Conservation (phyloP, 2,113 vertebrate genomes). For the Hemicordylus capensis region DNA sequence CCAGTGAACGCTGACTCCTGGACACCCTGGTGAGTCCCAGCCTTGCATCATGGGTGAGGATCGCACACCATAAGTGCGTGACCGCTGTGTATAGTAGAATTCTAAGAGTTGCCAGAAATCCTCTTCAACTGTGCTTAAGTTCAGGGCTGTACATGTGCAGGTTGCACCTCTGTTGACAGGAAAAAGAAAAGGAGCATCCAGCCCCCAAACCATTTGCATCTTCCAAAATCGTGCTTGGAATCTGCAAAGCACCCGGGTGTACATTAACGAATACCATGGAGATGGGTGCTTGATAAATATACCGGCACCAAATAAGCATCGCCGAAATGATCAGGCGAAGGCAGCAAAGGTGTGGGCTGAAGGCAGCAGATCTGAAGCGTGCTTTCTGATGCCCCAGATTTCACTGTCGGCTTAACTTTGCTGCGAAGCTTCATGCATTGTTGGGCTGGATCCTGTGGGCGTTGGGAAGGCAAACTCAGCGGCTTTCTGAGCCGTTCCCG, state of each 20-base stretch:
- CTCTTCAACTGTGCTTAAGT: no score
- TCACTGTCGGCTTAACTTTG: not conserved
- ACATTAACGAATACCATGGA: not conserved
- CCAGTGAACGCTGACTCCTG: no score
- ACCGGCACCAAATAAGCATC: not conserved
- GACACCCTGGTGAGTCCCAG: no score
- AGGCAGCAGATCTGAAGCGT: not conserved
- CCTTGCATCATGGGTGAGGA: no score
- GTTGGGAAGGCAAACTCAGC: not conserved
- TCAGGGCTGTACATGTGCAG: not conserved
- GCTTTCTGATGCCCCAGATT: not conserved
- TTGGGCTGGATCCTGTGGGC: not conserved
- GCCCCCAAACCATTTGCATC: no score
- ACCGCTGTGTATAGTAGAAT: not conserved
- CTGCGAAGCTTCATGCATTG: not conserved
- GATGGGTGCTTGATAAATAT: slow-evolving; percentile 19
- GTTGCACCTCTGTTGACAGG: not conserved
- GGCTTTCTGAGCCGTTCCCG: not conserved
- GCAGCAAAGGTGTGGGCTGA: slow-evolving; percentile 2
- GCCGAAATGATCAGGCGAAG: not conserved
- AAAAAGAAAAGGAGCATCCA: not conserved
- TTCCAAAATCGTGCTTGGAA: not conserved
- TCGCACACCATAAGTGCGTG: no score
- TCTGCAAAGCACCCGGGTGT: not conserved
- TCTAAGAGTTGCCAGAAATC: no score